A percentile compares a stretch with the other conserved stretches of the same genome.
Conservation (phyloP, 2,113 vertebrate species). For the Mesoclemmys tuberculata region DNA sequence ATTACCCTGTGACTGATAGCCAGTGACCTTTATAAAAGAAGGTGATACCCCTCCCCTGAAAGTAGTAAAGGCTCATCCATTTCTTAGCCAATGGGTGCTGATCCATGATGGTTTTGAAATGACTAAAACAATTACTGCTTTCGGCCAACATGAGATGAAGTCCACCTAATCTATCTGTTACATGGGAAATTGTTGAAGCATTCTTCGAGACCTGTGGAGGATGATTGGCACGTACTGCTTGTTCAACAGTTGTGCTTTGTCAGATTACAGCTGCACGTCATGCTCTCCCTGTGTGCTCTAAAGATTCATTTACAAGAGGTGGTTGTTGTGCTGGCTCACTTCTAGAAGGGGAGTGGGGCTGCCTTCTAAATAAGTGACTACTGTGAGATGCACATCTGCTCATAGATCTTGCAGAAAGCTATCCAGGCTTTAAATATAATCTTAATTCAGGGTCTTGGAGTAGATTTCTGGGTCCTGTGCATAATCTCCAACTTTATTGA, state of each 20-base stretch:
- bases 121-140: background rate
- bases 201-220: too few relatives aligned
- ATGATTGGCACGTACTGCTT: too few relatives aligned
- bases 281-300: too few relatives aligned
- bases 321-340: background rate
- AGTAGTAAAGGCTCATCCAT: background rate
- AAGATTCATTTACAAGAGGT: background rate
- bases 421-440: background rate
- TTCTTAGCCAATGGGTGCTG: background rate
- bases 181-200: too few relatives aligned
- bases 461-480: background rate
- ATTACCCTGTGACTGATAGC: background rate
- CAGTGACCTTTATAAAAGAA: background rate
- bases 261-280: too few relatives aligned
- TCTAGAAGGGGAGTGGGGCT: background rate
- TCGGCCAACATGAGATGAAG: background rate
- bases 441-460: background rate
- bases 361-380: background rate
- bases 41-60: background rate
- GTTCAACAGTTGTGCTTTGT: too few relatives aligned
- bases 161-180: too few relatives aligned
- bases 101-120: background rate
- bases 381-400: background rate
- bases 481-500: background rate
- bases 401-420: background rate